Conservation (phyloP, 2,888 invertebrate species). For the Caenorhabditis angaria region DNA sequence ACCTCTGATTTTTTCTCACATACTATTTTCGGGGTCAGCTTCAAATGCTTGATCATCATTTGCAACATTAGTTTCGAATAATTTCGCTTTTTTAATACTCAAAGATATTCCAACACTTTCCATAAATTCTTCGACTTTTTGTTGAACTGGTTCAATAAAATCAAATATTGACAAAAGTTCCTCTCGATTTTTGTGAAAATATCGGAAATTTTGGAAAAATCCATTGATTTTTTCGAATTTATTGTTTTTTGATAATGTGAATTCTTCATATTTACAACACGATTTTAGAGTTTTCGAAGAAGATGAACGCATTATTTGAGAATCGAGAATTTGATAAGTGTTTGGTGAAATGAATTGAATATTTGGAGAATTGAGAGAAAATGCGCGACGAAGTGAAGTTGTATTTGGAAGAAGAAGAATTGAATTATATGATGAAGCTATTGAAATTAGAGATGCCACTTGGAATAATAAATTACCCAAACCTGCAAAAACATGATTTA, state of each 20-base stretch:
- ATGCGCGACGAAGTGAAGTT: conserved; percentile 22
- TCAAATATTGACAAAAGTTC: conserved; percentile 9
- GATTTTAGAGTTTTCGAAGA: conserved; percentile 6
- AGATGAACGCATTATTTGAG: background rate
- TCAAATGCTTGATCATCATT: conserved; percentile 37
- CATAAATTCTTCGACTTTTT: conserved; percentile 28
- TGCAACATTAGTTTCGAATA: conserved; percentile 38
- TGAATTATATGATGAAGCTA: conserved; percentile 51
- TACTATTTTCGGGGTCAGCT: conserved; percentile 1
- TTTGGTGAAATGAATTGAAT: conserved; percentile 5
- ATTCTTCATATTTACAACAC: conserved; percentile 54
- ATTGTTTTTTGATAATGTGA: conserved; percentile 17
- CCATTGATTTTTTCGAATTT: conserved; percentile 50
- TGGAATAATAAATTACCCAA: conserved; percentile 71
- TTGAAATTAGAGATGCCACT: conserved; percentile 56
- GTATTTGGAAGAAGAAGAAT: conserved; percentile 58
- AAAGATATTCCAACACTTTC: conserved; percentile 26
- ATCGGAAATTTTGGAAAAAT: conserved; percentile 65
- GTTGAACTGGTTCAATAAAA: conserved; percentile 13
- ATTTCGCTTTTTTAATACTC: conserved; percentile 21
- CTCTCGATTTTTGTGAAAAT: conserved; percentile 45
- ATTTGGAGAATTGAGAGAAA: conserved; percentile 5
- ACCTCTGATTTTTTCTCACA: background rate
- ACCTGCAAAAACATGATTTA: conserved; percentile 46
- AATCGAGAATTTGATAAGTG: background rate